Evolutionary conservation across 2,888 invertebrate species (phyloP), one percentile per base, ranked within the genome.

Genomic region (Venusia cambrica): DNA sequence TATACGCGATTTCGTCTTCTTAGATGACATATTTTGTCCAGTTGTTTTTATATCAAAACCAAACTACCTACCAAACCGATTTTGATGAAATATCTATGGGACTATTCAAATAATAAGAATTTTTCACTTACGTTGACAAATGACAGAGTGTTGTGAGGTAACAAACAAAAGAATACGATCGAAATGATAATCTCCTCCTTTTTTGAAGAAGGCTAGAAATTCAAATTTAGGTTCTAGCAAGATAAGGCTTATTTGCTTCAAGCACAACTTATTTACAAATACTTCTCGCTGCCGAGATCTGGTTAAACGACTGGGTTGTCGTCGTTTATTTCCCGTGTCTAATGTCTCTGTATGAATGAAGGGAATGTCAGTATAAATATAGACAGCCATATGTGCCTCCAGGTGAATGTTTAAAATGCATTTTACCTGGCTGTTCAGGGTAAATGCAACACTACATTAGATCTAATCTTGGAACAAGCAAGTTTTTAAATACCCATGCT

Each of bases 291-390:
- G 14, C 8, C 8, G 12, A 26, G 26, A 31, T 31, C 31, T 27
- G 27, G 38, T 32, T 38, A 32, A 31, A 31, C 26, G 13, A 26
- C 27, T 14, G 27, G 17, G 31, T 21, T 38, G 31, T 32, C 37
- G 27, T 20, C 22, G 26, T 26, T 38, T 18, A 31, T 22, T 31
- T 27, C 18, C 27, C 22, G 27, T 32, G 14, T 32, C 22, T 28
- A 16, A 32, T 30, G 20, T 37, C 25, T 31, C 13, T 31, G 20
- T 37, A 31, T 37, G 37, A 26, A 37, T 26, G 30, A 26, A 6
- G 9, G 15, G 30, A 37, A 31, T 20, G 31, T 20, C 20, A 21
- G 26, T 12, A 37, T 31, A 31, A 37, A 30, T 26, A 26, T 17
- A 17, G 30, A 12, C 25, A 15, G 15, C 5, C 9, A 29, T n/a